These are phyloP conservation scores for Hydrolagus colliei DNA, from an alignment of 2,797 vertebrate species.

Conservation along the genomic window DNA sequence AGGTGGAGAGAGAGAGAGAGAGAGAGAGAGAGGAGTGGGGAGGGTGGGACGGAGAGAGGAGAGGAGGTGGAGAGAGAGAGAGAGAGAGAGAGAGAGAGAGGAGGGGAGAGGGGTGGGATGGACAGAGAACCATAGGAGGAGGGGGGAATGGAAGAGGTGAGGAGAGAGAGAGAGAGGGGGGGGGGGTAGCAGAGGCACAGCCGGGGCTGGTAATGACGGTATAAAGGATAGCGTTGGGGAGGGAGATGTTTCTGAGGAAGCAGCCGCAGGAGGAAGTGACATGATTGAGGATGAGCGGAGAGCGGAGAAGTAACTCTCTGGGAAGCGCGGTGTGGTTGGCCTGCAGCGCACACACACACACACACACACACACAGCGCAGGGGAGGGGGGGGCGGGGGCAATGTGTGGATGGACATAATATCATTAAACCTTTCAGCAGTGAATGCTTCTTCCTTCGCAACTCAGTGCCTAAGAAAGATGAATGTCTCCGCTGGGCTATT, in stretches of 20 bases:
- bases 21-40: not conserved
- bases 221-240: not conserved
- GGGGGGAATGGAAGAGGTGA: not conserved
- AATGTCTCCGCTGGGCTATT: slow-evolving; percentile 17
- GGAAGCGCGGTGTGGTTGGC: slow-evolving; percentile 4
- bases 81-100: not conserved
- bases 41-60: not conserved
- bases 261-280: not conserved
- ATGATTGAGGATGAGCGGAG: slow-evolving; percentile 24
- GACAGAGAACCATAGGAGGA: too few relatives aligned
- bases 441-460: slow-evolving; percentile 26
- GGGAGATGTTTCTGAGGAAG: slow-evolving; percentile 17
- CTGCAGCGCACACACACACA: not conserved
- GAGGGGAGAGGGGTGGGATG: not conserved
- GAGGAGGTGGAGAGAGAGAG: not conserved
- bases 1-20: not conserved
- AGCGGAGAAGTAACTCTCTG: slow-evolving; percentile 25
- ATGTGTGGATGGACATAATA: slow-evolving; percentile 15
- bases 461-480: slow-evolving; percentile 27
- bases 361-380: not conserved
- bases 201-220: not conserved
- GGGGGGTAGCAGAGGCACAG: not conserved
- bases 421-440: slow-evolving; percentile 29
- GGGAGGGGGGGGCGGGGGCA: not conserved
- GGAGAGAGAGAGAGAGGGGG: not conserved